Evolutionary conservation across 1,140 invertebrate genomes (phyloP), one percentile per base, ranked within the genome.

Genomic region (Coboldia fuscipes): DNA sequence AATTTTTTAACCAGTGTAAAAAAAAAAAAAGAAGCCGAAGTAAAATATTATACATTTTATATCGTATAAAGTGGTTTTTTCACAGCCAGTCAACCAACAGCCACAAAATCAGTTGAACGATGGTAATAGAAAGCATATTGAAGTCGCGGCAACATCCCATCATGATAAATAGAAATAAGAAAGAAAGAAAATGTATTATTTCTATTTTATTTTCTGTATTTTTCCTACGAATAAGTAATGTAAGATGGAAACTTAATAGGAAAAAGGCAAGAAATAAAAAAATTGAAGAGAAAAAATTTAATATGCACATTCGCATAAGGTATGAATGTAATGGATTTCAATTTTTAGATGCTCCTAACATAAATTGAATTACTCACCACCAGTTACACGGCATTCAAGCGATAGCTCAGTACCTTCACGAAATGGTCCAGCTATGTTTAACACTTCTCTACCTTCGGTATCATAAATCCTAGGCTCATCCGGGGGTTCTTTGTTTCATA

Each of bases 401-500:
- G 72, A 68, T 6, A 86, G 61, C 45, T 75, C 70, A 44, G 76
- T 73, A 29, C 76, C 81, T 59, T 86, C 81, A 37, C 76, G 62
- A 54, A 83, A 85, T 17, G 80, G 82, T 26, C 82, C 80, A 2
- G 76, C 77, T 14, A 72, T 56, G 28, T 69, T 68, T 31, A 65
- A 62, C 34, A 86, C 70, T 51, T 81, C 71, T 45, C 70, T 66
- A 31, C 80, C 80, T 54, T 81, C 69, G 17, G 71, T 69, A 50
- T 84, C 77, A 47, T 81, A 78, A 51, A 88, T 78, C 47, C 72
- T 63, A 13, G 78, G 77, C 33, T 65, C 65, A 38, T 73, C 72
- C 21, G 81, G 79, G 22, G 75, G 71, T 46, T 78, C 81, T 84
- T n/a, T n/a, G n/a, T n/a, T n/a, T n/a, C n/a, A n/a, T n/a, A n/a